Percentiles rank a stretch among this genome's conserved stretches.
phyloP scores from a whole-genome alignment of 2,797 vertebrate species.

The Echiichthys vipera region DNA sequence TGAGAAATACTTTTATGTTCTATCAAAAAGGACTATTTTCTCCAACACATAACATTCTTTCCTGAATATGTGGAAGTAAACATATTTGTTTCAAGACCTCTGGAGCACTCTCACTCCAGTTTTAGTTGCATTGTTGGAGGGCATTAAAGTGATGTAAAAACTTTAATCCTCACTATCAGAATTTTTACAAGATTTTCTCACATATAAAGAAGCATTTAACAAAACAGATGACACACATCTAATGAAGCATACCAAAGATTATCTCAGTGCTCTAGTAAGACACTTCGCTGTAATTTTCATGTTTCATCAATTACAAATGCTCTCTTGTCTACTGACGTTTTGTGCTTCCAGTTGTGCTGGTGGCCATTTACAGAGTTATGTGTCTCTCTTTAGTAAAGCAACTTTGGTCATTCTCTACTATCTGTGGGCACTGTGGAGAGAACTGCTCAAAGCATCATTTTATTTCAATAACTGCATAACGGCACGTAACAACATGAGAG shows the following conservation, averaged over 20 bases:
- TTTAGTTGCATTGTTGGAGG: background rate
- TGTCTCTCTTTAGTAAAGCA: background rate
- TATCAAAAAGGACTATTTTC: background rate
- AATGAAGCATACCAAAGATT: background rate
- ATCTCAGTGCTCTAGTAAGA: slow-evolving; percentile 4
- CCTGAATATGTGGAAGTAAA: background rate
- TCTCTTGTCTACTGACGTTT: background rate
- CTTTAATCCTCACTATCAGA: background rate
- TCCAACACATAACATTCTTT: background rate
- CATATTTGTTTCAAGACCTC: background rate
- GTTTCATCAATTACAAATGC: slow-evolving; percentile 19
- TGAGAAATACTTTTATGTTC: background rate
- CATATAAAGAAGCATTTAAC: background rate
- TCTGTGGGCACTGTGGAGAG: slow-evolving; percentile 8
- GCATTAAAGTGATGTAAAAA: background rate
- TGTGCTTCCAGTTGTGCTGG: slow-evolving; percentile 15
- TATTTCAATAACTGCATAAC: slow-evolving; percentile 9
- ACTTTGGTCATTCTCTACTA: slow-evolving; percentile 1
- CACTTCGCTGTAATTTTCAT: slow-evolving; percentile 18
- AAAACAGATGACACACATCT: background rate
- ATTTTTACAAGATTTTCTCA: slow-evolving; percentile 1
- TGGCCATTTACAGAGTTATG: slow-evolving; percentile 24
- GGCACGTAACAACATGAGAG: slow-evolving; percentile 4
- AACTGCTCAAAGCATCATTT: background rate
- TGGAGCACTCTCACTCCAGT: background rate